Evolutionary conservation across 2,888 invertebrate species (phyloP), one percentile per base, ranked within the genome.

Genomic region (Tachina grossa): DNA sequence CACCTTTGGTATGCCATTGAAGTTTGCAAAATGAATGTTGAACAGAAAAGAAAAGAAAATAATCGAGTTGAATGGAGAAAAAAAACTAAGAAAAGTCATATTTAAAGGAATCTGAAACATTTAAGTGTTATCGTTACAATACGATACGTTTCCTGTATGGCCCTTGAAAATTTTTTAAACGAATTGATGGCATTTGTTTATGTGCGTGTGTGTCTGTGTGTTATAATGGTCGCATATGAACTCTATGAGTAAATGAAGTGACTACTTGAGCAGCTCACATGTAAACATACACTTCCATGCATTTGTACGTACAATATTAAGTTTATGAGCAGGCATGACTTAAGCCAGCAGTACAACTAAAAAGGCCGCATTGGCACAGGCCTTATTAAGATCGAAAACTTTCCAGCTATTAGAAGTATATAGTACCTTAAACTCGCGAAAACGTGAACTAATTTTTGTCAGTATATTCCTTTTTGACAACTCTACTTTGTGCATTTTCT

Each of bases 101-200:
- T 83, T 79, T 74, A 83, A 71, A 76, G 76, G 74, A 75, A 81
- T 86, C 74, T 76, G 80, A 75, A 87, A 83, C 80, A 87, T 87
- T 87, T 78, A 69, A 74, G 80, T 85, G 84, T 80, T 85, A 82
- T 84, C 84, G 84, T 75, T 82, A 82, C 71, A 86, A 82, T 75
- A 76, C 82, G 82, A 82, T 69, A 82, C 82, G 71, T 69, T 71
- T 65, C 63, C 53, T 51, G 68, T 59, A 69, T 66, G 72, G 72
- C 63, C 59, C 16, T 85, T 82, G 77, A 55, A 68, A 57, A 43
- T 41, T 57, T 59, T n/a, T 59, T 47, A 69, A 74, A 55, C 71
- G 65, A 65, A 45, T 51, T 66, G 65, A 59, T 14, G 39, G 3
- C 51, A 66, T 53, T 45, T 51, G 43, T 68, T n/a, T n/a, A n/a